Evolutionary conservation across 2,888 invertebrate species (phyloP), one percentile per base, ranked within the genome.

Genomic region (Ceramica pisi): DNA sequence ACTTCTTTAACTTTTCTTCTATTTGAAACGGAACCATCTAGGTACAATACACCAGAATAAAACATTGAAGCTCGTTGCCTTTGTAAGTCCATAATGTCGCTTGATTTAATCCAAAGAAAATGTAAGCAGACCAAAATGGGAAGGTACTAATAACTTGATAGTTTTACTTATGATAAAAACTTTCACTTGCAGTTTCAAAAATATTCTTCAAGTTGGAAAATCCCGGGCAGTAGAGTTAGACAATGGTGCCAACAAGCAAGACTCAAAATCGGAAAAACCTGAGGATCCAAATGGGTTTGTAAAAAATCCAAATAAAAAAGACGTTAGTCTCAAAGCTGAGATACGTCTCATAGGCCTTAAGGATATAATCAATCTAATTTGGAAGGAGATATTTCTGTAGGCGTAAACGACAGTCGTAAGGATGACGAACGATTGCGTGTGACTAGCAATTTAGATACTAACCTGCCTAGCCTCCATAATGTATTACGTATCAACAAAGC

Each of bases 401-500:
- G 68, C 67, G 67, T 67, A n/a, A 66, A 66, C 55, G 26, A 64
- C 64, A 63, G 50, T 67, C 53, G 55, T 74, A 44, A 64, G 48
- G 19, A 78, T 75, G 80, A 80, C 78, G 57, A 71, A 67, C 67
- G 60, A 46, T 83, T 73, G 89, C 89, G 88, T 89, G 89, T 71
- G 53, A 53, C 77, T 66, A 82, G 75, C 80, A 67, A 87, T 86
- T 88, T 82, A 85, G 75, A 78, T 80, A 78, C 71, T 71, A 72
- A 71, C 82, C 74, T 74, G 68, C 77, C 70, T 71, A 76, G 72
- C 78, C 71, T 81, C 80, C 75, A 67, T 84, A 81, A 78, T 86
- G 69, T 81, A 80, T 67, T 84, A 83, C 83, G 83, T 82, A 80
- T 85, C 82, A 87, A 87, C 81, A 82, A 83, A 84, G 82, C 77